Conservation (phyloP, 1,140 invertebrate species). For the Microplitis demolitor region DNA sequence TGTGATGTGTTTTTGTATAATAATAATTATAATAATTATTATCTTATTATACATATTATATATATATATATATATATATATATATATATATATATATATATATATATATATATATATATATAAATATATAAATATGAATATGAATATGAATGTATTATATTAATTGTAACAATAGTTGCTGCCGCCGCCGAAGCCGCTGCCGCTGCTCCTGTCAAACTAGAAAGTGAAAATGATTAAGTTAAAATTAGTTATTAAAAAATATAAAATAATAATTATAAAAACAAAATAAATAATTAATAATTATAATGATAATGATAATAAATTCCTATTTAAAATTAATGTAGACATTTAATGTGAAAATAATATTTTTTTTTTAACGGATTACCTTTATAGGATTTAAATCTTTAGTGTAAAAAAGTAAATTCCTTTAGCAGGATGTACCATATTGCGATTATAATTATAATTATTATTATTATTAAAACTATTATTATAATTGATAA, state of each 20-base stretch:
- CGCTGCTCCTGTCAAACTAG: conserved; percentile 35
- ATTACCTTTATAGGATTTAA: conserved; percentile 48
- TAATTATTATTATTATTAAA: conserved; percentile 32
- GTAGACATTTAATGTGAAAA: conserved; percentile 35
- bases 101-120: neutral
- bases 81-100: conserved; percentile 12
- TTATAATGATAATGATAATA: conserved; percentile 34
- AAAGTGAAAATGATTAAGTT: conserved; percentile 23
- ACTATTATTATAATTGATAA: conserved; percentile 35
- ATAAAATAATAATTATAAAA: too few relatives aligned
- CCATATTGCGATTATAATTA: conserved; percentile 48
- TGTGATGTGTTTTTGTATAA: conserved; percentile 63
- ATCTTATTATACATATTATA: too few relatives aligned
- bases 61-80: conserved; percentile 60
- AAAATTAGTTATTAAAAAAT: too few relatives aligned
- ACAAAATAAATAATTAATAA: neutral
- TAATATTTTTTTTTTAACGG: conserved; percentile 34
- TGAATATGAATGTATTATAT: conserved; percentile 51
- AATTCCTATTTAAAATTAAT: conserved; percentile 29
- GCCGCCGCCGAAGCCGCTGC: conserved; percentile 46
- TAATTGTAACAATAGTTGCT: conserved; percentile 42
- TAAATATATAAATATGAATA: conserved; percentile 30
- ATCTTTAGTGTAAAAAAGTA: conserved; percentile 58
- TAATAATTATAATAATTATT: conserved; percentile 42
- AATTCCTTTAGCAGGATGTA: conserved; percentile 53